These are phyloP conservation scores for Aphaenogaster floridana DNA, from an alignment of 1,140 invertebrate genomes.

Conservation along the genomic window DNA sequence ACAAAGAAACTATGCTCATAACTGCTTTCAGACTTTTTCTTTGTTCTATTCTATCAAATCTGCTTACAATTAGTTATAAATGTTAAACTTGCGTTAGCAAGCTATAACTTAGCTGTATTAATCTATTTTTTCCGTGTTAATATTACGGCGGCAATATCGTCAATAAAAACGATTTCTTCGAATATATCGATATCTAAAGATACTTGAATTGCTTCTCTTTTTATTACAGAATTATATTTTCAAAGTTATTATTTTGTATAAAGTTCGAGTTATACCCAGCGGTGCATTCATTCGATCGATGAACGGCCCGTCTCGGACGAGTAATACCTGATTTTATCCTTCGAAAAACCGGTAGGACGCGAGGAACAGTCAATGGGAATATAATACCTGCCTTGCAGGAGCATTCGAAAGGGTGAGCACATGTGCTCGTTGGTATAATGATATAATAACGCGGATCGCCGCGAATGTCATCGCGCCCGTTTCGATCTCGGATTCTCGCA, in stretches of 20 bases:
- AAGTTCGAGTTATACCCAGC: background rate
- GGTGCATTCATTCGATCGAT: slow-evolving; percentile 45
- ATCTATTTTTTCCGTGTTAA: too few species aligned
- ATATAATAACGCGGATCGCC: slow-evolving; percentile 50
- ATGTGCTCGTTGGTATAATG: slow-evolving; percentile 38
- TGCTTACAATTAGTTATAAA: too few species aligned
- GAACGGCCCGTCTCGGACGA: slow-evolving; percentile 39
- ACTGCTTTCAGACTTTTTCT: too few species aligned
- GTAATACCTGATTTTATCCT: slow-evolving; percentile 58
- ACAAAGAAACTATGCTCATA: too few species aligned
- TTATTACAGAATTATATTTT: background rate
- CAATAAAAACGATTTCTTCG: too few species aligned
- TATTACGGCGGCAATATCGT: too few species aligned
- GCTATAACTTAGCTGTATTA: too few species aligned
- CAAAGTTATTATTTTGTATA: slow-evolving; percentile 11
- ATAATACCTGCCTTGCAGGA: slow-evolving; percentile 46
- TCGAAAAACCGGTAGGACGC: slow-evolving; percentile 50
- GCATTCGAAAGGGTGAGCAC: slow-evolving; percentile 39
- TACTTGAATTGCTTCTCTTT: background rate
- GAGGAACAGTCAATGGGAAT: slow-evolving; percentile 56
- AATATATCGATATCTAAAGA: too few species aligned
- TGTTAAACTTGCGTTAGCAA: too few species aligned
- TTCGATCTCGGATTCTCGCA: slow-evolving; percentile 34
- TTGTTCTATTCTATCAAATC: too few species aligned
- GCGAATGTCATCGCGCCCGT: slow-evolving; percentile 43